Base-by-base conservation (phyloP, 2,797 vertebrate genomes). In the Strix occidentalis region DNA sequence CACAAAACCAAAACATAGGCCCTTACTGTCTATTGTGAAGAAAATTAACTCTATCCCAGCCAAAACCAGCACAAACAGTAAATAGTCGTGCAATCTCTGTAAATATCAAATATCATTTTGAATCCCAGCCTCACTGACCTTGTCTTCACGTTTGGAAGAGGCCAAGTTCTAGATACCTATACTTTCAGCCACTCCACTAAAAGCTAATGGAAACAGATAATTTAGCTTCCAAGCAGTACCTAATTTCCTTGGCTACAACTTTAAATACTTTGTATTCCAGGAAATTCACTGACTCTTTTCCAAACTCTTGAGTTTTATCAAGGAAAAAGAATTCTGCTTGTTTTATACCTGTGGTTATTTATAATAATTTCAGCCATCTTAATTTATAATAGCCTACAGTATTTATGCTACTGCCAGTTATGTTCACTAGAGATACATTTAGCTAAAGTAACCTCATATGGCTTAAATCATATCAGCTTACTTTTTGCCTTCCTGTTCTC, bases 341-440 rank as follows among this genome's bases (percentile, higher is more conserved):
- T 28, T 95, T 91, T 86, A 72, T 81, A 72, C 39, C 26, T 90
- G 87, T 72, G 33, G 33, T 54, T 94, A 91, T 81, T 93, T 84
- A 66, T 93, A 95, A 91, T 88, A 6, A 75, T 72, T 85, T 78
- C 26, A 91, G 61, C 31, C 50, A 71, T 87, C 71, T 54, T 86
- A 48, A 84, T 95, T 95, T 90, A 81, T 71, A 84, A 81, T 53
- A 88, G 76, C 82, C 82, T 69, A 53, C 26, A 68, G 84, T 53
- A 93, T 91, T 92, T 78, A 72, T 58, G 53, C 26, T 91, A 13
- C 76, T 90, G 82, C 23, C 85, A 84, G 41, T 93, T 95, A 92
- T 39, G 23, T 76, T 94, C 50, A 69, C 54, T 78, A 46, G 72
- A 90, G 35, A 91, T 78, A 87, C 24, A 61, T 90, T 93, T 69